Conservation (phyloP, 2,888 invertebrate genomes). For the Eulithis prunata region DNA sequence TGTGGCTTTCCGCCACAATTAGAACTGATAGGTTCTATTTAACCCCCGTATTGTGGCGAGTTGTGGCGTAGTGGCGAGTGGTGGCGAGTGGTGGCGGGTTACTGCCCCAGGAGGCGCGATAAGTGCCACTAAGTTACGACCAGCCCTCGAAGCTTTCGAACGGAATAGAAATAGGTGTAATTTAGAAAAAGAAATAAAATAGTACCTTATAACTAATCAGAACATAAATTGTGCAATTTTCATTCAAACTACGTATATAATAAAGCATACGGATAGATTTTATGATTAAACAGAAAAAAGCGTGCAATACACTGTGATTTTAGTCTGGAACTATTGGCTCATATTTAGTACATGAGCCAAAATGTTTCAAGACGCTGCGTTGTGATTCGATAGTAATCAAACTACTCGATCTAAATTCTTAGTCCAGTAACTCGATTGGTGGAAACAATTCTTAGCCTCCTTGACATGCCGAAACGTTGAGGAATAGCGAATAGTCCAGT, state of each 20-base stretch:
- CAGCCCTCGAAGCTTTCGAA: constrained; percentile 6
- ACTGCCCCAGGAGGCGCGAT: constrained; percentile 46
- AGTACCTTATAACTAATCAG: too few relatives aligned
- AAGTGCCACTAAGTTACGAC: constrained; percentile 58
- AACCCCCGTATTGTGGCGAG: constrained; percentile 46
- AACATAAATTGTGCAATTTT: too few relatives aligned
- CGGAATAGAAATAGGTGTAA: not conserved
- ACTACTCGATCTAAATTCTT: not conserved
- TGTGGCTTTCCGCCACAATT: constrained; percentile 63
- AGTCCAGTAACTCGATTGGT: not conserved
- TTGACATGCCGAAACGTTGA: not conserved
- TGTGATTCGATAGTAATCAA: too few relatives aligned
- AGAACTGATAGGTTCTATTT: constrained; percentile 62
- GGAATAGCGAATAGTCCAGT: constrained; percentile 43
- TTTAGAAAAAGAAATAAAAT: too few relatives aligned
- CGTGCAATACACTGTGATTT: too few relatives aligned
- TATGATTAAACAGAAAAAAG: not conserved
- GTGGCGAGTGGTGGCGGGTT: constrained; percentile 39
- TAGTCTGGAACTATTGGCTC: too few relatives aligned
- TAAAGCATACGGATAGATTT: too few relatives aligned
- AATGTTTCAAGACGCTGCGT: too few relatives aligned
- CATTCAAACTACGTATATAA: too few relatives aligned
- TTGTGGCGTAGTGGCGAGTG: constrained; percentile 35
- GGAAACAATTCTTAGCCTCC: not conserved
- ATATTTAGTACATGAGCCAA: too few relatives aligned